phyloP scores from a whole-genome alignment of 1,140 invertebrate genomes.

The Zaprionus tsacasi region DNA sequence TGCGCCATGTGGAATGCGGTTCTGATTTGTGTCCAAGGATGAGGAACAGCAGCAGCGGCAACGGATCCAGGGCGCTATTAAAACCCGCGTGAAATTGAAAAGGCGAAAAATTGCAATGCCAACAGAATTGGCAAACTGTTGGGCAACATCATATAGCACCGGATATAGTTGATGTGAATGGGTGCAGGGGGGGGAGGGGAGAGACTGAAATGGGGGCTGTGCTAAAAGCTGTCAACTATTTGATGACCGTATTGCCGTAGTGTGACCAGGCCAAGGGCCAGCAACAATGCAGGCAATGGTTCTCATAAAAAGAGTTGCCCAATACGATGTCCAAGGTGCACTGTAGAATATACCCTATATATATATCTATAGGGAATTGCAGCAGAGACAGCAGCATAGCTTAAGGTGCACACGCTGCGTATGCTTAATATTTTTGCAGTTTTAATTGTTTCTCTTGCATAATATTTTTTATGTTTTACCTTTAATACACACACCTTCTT shows the following conservation, averaged over 20 bases:
- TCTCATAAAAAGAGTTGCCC: slow-evolving; percentile 15
- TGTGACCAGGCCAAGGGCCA: background rate
- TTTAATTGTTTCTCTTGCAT: background rate
- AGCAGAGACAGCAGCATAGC: background rate
- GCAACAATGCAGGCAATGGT: slow-evolving; percentile 12
- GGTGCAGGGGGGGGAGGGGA: too few species aligned
- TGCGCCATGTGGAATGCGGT: slow-evolving; percentile 52
- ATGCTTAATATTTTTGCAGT: too few species aligned
- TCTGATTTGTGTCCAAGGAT: slow-evolving; percentile 49
- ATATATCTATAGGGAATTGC: slow-evolving; percentile 1
- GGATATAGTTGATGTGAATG: slow-evolving; percentile 41
- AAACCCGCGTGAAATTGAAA: slow-evolving; percentile 78
- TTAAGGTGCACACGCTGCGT: background rate
- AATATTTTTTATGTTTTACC: background rate
- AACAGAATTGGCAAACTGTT: slow-evolving; percentile 51
- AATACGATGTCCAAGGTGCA: background rate
- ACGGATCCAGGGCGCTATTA: slow-evolving; percentile 50
- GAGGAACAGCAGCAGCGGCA: background rate
- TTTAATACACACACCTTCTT: background rate
- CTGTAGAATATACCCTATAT: too few species aligned
- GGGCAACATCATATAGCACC: background rate
- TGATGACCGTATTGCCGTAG: slow-evolving; percentile 30
- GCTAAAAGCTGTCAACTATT: slow-evolving; percentile 52
- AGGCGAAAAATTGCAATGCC: slow-evolving; percentile 74
- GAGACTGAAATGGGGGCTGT: background rate